A percentile compares a stretch with the other conserved stretches of the same genome.
phyloP scores from a whole-genome alignment of 2,888 invertebrate genomes.

The Acleris literana region DNA sequence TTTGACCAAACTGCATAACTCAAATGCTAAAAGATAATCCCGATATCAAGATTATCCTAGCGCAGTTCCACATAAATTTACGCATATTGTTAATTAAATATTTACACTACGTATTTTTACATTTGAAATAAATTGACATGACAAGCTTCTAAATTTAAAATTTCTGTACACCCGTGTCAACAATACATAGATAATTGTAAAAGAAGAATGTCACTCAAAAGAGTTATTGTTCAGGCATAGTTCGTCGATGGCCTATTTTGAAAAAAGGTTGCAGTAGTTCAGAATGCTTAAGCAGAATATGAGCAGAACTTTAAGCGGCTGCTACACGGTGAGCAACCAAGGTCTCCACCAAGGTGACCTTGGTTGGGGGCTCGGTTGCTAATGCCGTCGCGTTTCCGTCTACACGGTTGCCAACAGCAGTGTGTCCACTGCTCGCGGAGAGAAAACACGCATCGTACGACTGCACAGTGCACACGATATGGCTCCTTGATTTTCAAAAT shows the following conservation, averaged over 20 bases:
- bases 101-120: slow-evolving; percentile 41
- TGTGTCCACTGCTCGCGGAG: too few relatives aligned
- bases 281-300: background rate
- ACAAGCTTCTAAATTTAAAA: slow-evolving; percentile 22
- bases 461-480: too few relatives aligned
- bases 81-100: slow-evolving; percentile 54
- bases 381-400: too few relatives aligned
- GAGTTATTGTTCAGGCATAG: background rate
- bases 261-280: background rate
- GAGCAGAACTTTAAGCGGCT: too few relatives aligned
- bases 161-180: slow-evolving; percentile 11
- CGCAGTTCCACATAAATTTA: slow-evolving; percentile 75
- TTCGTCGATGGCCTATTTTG: background rate
- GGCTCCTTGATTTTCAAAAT: too few relatives aligned
- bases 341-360: too few relatives aligned
- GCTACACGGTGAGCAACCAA: too few relatives aligned
- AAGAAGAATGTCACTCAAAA: background rate
- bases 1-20: slow-evolving; percentile 26
- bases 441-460: too few relatives aligned
- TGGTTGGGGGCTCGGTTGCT: too few relatives aligned
- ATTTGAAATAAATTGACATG: slow-evolving; percentile 36
- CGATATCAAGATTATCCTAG: slow-evolving; percentile 67
- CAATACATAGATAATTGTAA: background rate
- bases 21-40: slow-evolving; percentile 66
- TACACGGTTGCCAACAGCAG: too few relatives aligned